A percentile compares a stretch with the other conserved stretches of the same genome.
Conservation (phyloP, 2,113 vertebrate genomes). For the Sinocyclocheilus maitianheensis region DNA sequence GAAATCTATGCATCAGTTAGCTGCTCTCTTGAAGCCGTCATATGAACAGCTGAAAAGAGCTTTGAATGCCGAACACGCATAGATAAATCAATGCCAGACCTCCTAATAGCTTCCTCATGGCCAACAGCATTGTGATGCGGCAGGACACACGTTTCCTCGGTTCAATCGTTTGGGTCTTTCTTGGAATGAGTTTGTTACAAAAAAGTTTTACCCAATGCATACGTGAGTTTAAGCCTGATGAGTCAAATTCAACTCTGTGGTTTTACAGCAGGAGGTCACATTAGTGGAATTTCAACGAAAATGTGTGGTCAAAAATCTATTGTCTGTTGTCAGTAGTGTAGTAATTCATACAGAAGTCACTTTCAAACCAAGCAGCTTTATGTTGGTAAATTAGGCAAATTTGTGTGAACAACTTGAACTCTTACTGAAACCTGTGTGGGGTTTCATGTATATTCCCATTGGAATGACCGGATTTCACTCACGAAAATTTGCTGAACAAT, state of each 20-base stretch:
- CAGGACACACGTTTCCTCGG: neutral
- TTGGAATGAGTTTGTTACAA: neutral
- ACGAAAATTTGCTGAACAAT: neutral
- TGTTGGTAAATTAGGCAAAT: too few relatives aligned
- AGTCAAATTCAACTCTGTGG: too few relatives aligned
- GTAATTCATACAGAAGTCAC: too few relatives aligned
- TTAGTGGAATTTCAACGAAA: too few relatives aligned
- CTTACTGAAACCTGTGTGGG: too few relatives aligned
- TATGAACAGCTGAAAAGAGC: conserved; percentile 21
- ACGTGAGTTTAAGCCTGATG: neutral
- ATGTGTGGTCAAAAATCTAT: too few relatives aligned
- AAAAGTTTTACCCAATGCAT: neutral
- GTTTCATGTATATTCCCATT: neutral
- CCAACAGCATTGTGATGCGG: neutral
- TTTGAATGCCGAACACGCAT: neutral
- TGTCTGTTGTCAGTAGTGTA: too few relatives aligned
- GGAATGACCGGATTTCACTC: neutral
- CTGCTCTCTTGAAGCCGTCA: conserved; percentile 15
- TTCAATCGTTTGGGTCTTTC: neutral
- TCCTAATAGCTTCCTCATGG: conserved; percentile 7
- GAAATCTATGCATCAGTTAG: conserved; percentile 26
- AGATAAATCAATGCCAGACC: conserved; percentile 31
- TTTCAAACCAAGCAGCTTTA: too few relatives aligned
- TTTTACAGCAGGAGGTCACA: too few relatives aligned
- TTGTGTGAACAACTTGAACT: too few relatives aligned